Base-by-base conservation (phyloP, 2,888 invertebrate genomes). In the Dryadula phaetusa region DNA sequence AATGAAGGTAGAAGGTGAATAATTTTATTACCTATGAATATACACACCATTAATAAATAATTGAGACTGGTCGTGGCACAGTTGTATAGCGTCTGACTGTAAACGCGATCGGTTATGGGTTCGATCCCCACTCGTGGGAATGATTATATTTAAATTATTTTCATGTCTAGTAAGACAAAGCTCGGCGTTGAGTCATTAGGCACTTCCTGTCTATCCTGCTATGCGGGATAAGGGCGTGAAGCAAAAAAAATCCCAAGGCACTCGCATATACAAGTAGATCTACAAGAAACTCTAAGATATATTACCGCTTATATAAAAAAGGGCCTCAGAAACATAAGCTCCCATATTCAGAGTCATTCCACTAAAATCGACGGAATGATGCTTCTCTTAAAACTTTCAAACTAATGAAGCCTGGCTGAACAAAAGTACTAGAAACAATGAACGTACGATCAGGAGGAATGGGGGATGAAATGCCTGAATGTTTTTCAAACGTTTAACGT, bases 361-460 rank as follows among this genome's bases (percentile, higher is more conserved):
- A 20, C 49, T 49, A 46, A 61, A 63, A 64, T 53, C 60, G 52
- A 63, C 66, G 64, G 66, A 62, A 56, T 47, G 34, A 64, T 56
- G 28, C 53, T 70, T 64, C 68, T 64, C 66, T 66, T 69, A 64
- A 69, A 71, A 68, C 54, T 69, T 66, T 66, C 69, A n/a, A 66
- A 63, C 69, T 69, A 64, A 70, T 69, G 64, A 70, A 62, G 69
- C 34, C 66, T 56, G 64, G 20, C 32, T 47, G 66, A 71, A 71
- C 70, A 70, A 68, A 66, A 71, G 64, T 66, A 56, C 49, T 54
- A 56, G 46, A 61, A 68, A 71, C 70, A 71, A 71, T 71, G 68
- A 54, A 54, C 49, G 63, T 42, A 63, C 60, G 60, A 67, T 66
- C 70, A 62, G 44, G 64, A 56, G 52, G 63, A 66, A 62, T 66